Percentiles rank a stretch among this genome's conserved stretches.
These are phyloP conservation scores for Pectinophora gossypiella DNA, from an alignment of 1,140 invertebrate genomes.

Conservation along the genomic window DNA sequence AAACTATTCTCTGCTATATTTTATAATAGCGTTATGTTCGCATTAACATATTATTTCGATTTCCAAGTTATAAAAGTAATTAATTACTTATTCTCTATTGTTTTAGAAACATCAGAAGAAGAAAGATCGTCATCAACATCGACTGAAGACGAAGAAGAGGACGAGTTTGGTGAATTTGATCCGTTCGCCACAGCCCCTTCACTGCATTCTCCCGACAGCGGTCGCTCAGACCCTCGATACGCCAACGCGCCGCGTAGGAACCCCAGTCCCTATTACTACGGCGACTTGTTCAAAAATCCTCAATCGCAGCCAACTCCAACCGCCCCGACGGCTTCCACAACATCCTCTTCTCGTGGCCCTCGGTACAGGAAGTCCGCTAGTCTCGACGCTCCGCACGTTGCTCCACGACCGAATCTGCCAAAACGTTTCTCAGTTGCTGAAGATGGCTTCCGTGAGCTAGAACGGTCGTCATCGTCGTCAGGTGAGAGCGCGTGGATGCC, in stretches of 20 bases:
- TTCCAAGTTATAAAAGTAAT: neutral
- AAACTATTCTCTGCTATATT: too few species aligned
- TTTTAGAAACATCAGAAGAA: constrained; percentile 65
- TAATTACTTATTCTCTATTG: constrained; percentile 26
- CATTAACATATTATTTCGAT: too few species aligned
- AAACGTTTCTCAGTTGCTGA: constrained; percentile 81
- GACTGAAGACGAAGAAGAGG: constrained; percentile 55
- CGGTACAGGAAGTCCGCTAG: constrained; percentile 79
- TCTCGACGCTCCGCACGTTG: constrained; percentile 80
- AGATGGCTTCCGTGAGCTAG: constrained; percentile 77
- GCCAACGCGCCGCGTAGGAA: constrained; percentile 78
- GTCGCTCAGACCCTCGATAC: constrained; percentile 71
- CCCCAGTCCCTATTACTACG: constrained; percentile 87
- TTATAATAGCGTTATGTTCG: too few species aligned
- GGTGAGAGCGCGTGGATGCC: constrained; percentile 76
- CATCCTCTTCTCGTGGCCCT: constrained; percentile 59
- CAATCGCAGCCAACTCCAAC: constrained; percentile 40
- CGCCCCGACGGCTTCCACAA: constrained; percentile 51
- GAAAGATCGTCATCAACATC: constrained; percentile 60
- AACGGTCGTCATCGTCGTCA: constrained; percentile 68
- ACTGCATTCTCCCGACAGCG: constrained; percentile 65
- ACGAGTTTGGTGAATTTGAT: constrained; percentile 69
- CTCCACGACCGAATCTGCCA: constrained; percentile 61
- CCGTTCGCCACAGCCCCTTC: constrained; percentile 64
- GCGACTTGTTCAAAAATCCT: constrained; percentile 80